Percentiles rank a stretch among this genome's conserved stretches.
phyloP scores from a whole-genome alignment of 2,113 vertebrate genomes.

The Neopipo cinnamomea region DNA sequence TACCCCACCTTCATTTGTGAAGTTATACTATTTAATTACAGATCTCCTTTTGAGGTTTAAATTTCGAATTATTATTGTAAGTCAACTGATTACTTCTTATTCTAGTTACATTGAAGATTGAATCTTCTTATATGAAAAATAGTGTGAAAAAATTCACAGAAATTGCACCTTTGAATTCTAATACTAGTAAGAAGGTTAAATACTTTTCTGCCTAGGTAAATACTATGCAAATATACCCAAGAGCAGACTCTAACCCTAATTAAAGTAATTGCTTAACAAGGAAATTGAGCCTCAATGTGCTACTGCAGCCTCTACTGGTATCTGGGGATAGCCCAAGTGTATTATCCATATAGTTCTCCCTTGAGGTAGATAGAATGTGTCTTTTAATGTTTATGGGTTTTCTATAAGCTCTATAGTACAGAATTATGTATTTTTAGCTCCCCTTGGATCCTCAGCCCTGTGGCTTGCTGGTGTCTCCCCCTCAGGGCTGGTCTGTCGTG shows the following conservation, averaged over 20 bases:
- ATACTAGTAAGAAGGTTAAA: neutral
- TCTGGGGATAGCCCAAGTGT: neutral
- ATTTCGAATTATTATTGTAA: neutral
- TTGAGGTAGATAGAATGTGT: neutral
- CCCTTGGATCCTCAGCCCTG: neutral
- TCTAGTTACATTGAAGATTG: neutral
- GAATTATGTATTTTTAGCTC: neutral
- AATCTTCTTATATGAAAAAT: neutral
- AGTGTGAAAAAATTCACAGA: neutral
- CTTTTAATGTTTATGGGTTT: neutral
- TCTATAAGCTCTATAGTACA: neutral
- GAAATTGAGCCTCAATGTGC: neutral
- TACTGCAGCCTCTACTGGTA: neutral
- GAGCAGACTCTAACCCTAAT: neutral
- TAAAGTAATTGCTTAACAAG: neutral
- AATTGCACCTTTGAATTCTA: neutral
- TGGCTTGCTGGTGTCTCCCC: neutral
- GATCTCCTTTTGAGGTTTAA: neutral
- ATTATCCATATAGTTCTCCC: neutral
- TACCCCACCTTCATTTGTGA: neutral
- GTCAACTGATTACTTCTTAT: neutral
- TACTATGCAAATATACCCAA: neutral
- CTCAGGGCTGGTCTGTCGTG: neutral
- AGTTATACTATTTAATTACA: slow-evolving; percentile 6
- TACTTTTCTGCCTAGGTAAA: neutral